Percentiles rank a stretch among this genome's conserved stretches.
These are phyloP conservation scores for Rhyacichthys aspro DNA, from an alignment of 2,797 vertebrate species.

Conservation along the genomic window DNA sequence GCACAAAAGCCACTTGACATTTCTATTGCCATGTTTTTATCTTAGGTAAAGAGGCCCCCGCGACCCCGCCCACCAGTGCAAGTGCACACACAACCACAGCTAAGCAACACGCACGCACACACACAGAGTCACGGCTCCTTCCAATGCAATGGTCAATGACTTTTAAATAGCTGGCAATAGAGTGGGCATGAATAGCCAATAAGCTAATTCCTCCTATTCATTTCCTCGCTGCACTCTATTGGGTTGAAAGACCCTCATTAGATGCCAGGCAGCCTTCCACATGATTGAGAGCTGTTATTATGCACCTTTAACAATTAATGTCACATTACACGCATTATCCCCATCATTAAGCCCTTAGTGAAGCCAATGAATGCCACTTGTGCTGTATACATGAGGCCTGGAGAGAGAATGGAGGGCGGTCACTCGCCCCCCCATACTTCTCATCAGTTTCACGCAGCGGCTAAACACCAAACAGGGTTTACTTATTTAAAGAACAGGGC, in stretches of 20 bases:
- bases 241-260: conserved; percentile 81
- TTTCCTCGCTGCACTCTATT: conserved; percentile 80
- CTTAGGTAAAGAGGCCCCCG: conserved; percentile 78
- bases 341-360: conserved; percentile 83
- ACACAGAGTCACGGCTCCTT: conserved; percentile 56
- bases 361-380: conserved; percentile 81
- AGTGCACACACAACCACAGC: conserved; percentile 28
- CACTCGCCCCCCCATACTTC: conserved; percentile 46
- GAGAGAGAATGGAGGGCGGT: conserved; percentile 67
- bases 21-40: conserved; percentile 82
- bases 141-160: conserved; percentile 83
- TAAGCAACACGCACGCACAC: conserved; percentile 49
- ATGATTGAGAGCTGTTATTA: conserved; percentile 85
- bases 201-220: conserved; percentile 83
- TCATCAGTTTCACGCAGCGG: conserved; percentile 67
- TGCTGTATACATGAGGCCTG: conserved; percentile 79
- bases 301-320: conserved; percentile 86
- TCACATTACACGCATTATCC: conserved; percentile 85
- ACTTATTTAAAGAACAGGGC: conserved; percentile 53
- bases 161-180: conserved; percentile 86
- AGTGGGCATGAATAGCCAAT: conserved; percentile 86
- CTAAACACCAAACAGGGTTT: conserved; percentile 49
- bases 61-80: conserved; percentile 62
- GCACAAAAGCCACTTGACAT: conserved; percentile 82
- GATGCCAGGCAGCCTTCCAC: conserved; percentile 80